These are phyloP conservation scores for Caloenas nicobarica DNA, from an alignment of 2,113 vertebrate species.

Conservation along the genomic window DNA sequence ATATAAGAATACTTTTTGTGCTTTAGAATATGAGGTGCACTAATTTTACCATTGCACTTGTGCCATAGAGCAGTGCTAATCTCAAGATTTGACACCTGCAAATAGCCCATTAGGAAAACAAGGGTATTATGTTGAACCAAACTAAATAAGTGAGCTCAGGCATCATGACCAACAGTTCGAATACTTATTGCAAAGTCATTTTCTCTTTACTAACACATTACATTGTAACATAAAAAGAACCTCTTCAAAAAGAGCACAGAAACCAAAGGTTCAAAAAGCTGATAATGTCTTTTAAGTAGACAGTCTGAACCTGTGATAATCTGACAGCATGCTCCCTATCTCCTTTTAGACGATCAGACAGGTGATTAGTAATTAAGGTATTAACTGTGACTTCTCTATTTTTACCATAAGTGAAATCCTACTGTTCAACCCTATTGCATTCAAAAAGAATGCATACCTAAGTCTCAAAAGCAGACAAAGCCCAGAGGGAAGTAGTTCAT, in stretches of 20 bases:
- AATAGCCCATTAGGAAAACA: neutral
- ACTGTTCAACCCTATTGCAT: neutral
- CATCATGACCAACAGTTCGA: neutral
- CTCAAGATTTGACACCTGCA: neutral
- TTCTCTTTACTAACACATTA: neutral
- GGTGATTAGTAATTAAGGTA: neutral
- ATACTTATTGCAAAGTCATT: neutral
- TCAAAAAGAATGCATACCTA: neutral
- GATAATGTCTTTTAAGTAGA: neutral
- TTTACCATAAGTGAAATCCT: neutral
- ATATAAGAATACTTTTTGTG: neutral
- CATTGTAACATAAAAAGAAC: neutral
- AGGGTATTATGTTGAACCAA: neutral
- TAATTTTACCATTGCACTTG: neutral
- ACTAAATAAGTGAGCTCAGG: neutral
- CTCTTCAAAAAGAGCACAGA: neutral
- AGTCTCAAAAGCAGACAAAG: neutral
- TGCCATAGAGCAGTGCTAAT: neutral
- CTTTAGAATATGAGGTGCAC: neutral
- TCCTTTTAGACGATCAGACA: neutral
- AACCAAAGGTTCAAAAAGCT: neutral
- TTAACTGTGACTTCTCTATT: neutral
- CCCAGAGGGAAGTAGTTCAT: neutral
- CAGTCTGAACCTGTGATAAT: neutral
- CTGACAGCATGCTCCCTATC: neutral